Base-by-base conservation (phyloP, 2,888 invertebrate species). In the Plebejus anna region DNA sequence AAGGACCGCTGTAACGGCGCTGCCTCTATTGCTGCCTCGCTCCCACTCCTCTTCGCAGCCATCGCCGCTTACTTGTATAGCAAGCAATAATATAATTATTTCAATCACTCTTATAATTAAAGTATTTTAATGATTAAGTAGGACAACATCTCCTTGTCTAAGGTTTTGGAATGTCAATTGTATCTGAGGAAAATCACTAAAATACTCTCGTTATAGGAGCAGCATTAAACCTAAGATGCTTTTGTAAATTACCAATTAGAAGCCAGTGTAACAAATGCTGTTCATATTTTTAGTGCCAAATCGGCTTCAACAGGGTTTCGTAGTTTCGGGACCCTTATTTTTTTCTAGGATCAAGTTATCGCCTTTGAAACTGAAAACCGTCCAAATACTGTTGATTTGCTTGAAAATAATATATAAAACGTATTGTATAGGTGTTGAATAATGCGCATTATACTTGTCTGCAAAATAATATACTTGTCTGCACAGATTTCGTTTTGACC, bases 1-100 rank as follows among this genome's bases (percentile, higher is more conserved):
- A 90, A 88, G 78, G 95, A 95, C 78, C 89, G 86, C 76, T 95
- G 95, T 87, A 95, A 95, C 81, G 89, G 88, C 42, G 91, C 91
- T 76, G 87, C 87, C 11, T 83, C 91, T n/a, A 80, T 88, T 38
- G 80, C 85, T 7, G 84, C 88, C 77, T 91, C 92, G 5, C 79
- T 90, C 76, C 90, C 92, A 13, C 83, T 94, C 6, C 80, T 86
- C 59, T 73, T 90, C 57, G 87, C 90, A 2, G 83, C 90, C 11
- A 61, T 90, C 55, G 86, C 87, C 66, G 85, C 91, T 4, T 91
- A 89, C 82, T 79, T 92, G 16, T 83, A 86, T 80, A 88, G 85
- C 83, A 90, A 91, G 79, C 90, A 92, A 82, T 91, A 91, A 90
- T 83, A 55, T 13, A 11, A n/a, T n/a, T 28, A 28, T 38, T 79